Evolutionary conservation across 2,113 vertebrate genomes (phyloP).

Genomic region (Aleadryas rufinucha): DNA sequence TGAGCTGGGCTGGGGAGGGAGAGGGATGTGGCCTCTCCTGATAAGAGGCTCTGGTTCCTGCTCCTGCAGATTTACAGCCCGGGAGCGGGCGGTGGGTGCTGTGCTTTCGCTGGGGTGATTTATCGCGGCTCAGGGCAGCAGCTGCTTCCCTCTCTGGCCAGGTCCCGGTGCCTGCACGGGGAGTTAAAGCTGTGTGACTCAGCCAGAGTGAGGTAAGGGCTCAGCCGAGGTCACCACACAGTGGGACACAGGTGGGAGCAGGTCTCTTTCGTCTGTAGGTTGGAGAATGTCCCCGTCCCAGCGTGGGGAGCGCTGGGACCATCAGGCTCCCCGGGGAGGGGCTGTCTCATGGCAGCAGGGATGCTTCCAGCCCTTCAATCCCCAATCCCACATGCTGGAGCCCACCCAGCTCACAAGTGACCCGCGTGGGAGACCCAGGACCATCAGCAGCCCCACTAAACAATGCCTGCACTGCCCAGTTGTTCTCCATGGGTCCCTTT

Average conservation of each 20-base stretch:
- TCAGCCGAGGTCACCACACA: rapidly evolving
- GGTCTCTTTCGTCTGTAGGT: background rate
- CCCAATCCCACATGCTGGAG: rapidly evolving
- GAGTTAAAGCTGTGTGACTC: background rate
- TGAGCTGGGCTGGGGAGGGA: background rate
- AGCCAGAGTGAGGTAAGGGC: background rate
- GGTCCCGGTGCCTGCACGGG: rapidly evolving
- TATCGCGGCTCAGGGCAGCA: rapidly evolving
- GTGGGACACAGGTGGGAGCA: background rate
- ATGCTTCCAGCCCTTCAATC: background rate
- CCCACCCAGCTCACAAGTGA: background rate
- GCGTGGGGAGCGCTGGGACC: background rate
- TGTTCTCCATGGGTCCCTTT: background rate
- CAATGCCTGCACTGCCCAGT: background rate
- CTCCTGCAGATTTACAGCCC: background rate
- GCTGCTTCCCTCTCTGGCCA: background rate
- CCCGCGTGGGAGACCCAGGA: rapidly evolving
- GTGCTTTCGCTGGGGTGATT: background rate
- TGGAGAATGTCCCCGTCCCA: background rate
- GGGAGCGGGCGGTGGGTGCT: background rate
- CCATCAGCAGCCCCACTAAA: background rate
- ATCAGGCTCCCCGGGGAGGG: rapidly evolving
- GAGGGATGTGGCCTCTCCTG: background rate
- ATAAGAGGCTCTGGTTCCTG: background rate
- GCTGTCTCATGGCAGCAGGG: background rate